These are phyloP conservation scores for Matsumurasca onukii DNA, from an alignment of 1,140 invertebrate genomes.

Conservation along the genomic window DNA sequence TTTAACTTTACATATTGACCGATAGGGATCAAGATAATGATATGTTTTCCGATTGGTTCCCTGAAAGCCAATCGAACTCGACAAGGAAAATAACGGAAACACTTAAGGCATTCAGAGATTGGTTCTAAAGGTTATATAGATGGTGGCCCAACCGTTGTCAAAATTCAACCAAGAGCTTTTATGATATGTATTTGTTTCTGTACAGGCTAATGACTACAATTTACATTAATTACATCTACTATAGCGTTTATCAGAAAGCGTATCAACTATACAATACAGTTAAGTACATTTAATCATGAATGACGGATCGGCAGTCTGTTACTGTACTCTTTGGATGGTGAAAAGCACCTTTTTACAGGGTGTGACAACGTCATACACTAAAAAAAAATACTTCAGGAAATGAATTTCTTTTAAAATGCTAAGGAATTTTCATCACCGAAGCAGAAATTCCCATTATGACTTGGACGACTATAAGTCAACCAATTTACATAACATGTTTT, in stretches of 20 bases:
- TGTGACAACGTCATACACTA: no score
- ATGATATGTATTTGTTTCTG: slow-evolving; percentile 25
- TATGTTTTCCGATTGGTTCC: slow-evolving; percentile 9
- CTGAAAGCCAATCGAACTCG: slow-evolving; percentile 12
- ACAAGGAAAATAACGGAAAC: not conserved
- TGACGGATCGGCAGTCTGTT: slow-evolving; percentile 12
- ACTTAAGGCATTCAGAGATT: slow-evolving; percentile 22
- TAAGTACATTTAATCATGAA: not conserved
- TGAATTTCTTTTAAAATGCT: no score
- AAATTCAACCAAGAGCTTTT: slow-evolving; percentile 10
- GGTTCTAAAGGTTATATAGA: not conserved
- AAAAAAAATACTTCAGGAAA: no score
- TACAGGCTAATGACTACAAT: slow-evolving; percentile 15
- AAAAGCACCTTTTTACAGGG: no score
- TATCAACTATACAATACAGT: slow-evolving; percentile 14
- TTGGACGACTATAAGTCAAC: no score
- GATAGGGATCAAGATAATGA: slow-evolving; percentile 24
- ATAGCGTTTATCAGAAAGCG: slow-evolving; percentile 8
- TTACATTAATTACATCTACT: slow-evolving; percentile 23
- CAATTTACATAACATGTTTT: no score
- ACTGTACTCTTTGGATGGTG: not conserved
- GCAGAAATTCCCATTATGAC: no score
- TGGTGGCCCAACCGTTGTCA: not conserved
- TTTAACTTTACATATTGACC: slow-evolving; percentile 24
- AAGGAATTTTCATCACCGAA: no score